Evolutionary conservation across 2,113 vertebrate species (phyloP).

Genomic region (Nasalis larvatus): DNA sequence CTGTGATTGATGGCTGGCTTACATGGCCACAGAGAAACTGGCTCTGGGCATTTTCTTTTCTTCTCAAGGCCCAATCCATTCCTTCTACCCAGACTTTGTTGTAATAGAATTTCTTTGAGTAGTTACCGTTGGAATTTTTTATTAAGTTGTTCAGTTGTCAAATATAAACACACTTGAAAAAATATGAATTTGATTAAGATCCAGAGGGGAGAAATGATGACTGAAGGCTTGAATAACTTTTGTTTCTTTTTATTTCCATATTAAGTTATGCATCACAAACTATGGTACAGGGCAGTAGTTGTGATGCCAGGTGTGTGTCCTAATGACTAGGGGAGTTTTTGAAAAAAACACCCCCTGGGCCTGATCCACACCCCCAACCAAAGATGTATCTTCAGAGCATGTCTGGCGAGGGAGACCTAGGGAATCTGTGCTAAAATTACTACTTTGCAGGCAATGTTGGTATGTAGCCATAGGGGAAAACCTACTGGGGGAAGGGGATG

Average conservation of each 20-base stretch:
- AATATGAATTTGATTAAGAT: background rate
- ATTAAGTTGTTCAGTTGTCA: conserved; percentile 35
- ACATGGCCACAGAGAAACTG: background rate
- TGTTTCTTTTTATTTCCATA: conserved; percentile 5
- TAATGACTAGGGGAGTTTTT: background rate
- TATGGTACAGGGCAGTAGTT: background rate
- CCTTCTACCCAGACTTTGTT: background rate
- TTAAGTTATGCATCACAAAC: background rate
- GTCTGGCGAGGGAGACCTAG: background rate
- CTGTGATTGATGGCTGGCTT: background rate
- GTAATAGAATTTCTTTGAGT: background rate
- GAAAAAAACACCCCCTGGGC: background rate
- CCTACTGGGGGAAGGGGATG: background rate
- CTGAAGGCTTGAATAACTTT: background rate
- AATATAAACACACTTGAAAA: conserved; percentile 12
- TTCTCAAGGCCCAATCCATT: background rate
- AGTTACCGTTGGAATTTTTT: background rate
- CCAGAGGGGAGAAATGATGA: background rate
- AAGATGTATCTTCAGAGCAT: background rate
- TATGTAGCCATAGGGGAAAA: background rate
- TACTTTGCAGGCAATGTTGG: background rate
- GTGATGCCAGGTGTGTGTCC: background rate
- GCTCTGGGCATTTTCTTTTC: background rate
- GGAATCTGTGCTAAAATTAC: background rate
- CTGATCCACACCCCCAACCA: background rate